Base-by-base conservation (phyloP, 2,888 invertebrate species). In the Polydesmus complanatus region DNA sequence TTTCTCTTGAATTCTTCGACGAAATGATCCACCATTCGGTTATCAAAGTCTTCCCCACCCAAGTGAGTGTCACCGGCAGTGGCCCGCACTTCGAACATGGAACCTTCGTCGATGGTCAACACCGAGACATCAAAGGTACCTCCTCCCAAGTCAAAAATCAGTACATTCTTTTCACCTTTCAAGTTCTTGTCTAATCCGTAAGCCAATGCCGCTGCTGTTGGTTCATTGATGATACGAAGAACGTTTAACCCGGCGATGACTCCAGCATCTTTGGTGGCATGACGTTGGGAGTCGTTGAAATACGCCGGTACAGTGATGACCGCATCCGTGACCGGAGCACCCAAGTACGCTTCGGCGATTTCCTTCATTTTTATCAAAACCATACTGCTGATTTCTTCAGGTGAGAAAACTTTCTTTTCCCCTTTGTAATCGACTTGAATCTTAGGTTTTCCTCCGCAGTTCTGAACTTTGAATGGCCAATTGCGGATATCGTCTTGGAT, bases 301-400 rank as follows among this genome's bases (percentile, higher is more conserved):
- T 91, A 91, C 61, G 92, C 91, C 68, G 93, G 84, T 66, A 91
- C 91, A 62, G 91, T 92, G 70, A 92, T 83, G 19, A 92, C 92
- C 65, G 91, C 91, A 73, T 91, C 86, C 65, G 82, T 84, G 63
- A 92, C 86, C 50, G 82, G 80, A 71, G 84, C 83, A 64, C 95
- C 95, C 67, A 90, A 79, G 73, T 86, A 90, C 1, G 88, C 88
- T 76, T 90, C 90, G 53, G n/a, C n/a, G n/a, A n/a, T n/a, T n/a
- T n/a, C n/a, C n/a, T n/a, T n/a, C n/a, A n/a, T n/a, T n/a, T n/a
- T 93, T 26, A 83, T 85, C 64, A 94, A 79, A 55, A 81, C 80
- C 81, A 81, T 81, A 54, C 80, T 79, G 60, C 79, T 79, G 61
- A 81, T 75, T 74, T 81, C 81, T 70, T 81, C 81, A 1, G 81